Evolutionary conservation across 2,888 invertebrate species (phyloP), one percentile per base, ranked within the genome.

Genomic region (Epinotia ramella): DNA sequence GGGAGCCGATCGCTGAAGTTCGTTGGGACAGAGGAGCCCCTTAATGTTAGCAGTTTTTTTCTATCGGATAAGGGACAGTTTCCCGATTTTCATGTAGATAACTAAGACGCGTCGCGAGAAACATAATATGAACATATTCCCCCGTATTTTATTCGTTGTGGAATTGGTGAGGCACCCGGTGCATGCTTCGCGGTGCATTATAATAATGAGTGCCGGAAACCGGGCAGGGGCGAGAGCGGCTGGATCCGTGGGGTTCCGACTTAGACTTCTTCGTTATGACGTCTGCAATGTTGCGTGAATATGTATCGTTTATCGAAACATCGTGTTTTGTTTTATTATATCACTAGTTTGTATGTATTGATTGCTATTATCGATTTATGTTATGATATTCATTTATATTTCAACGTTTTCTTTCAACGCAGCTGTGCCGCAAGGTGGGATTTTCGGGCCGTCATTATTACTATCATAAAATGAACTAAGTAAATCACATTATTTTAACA

Each of bases 171-270:
- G 49, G 66, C 72, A 62, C 70, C 56, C 73, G 71, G 72, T 68
- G 71, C 69, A 71, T 76, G 73, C 68, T 73, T 67, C 67, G 72
- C 67, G 44, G 73, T 66, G 77, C 78, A 80, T 80, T 79, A 77
- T 74, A 73, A 78, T 80, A 81, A 81, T 80, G 80, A 80, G 78
- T 63, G 76, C 64, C 77, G 79, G 80, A 79, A 78, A 73, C 79
- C 69, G 73, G 75, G 75, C 66, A 64, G 64, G 77, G 75, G 72
- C 56, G 72, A 33, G 65, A 67, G 33, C 44, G 70, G 20, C 56
- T 53, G 59, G 65, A 65, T 40, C 72, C 67, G 62, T 65, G 64
- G 73, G 69, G 73, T 70, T 66, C 24, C 57, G 59, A 40, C 28
- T 66, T 66, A 62, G 70, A 18, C 70, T 59, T 70, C 60, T 65